Evolutionary conservation across 2,113 vertebrate species (phyloP), one percentile per base, ranked within the genome.

Genomic region (Ornithorhynchus anatinus): DNA sequence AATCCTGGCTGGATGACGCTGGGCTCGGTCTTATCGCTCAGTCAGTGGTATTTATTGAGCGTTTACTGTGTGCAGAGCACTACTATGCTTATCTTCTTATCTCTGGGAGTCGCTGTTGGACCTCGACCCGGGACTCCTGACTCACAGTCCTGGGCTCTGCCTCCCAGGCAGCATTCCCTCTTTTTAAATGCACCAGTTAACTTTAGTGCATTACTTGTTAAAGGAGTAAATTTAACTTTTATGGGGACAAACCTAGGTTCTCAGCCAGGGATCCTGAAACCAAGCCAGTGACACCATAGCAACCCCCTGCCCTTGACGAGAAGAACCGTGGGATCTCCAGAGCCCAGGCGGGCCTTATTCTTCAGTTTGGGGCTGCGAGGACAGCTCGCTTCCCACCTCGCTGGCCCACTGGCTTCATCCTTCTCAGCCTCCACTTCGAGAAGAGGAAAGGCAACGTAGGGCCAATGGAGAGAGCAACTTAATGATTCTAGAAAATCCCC

Each of bases 151-250:
- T n/a, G n/a, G n/a, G n/a, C n/a, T n/a, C n/a, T 36, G 63, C 39
- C 59, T 50, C 25, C 67, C 32, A 7, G 10, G 40, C 8, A 27
- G 42, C 16, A 3, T 20, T n/a, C 40, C 61, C 33, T 20, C 48
- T 59, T 75, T 44, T 43, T 59, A 57, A 72, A 64, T 60, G 75
- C 75, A 82, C 79, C 61, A 43, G 20, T 25, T 58, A 35, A 20
- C 50, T 77, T 82, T 68, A 64, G 75, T 43, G 60, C 58, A 68
- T 40, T 17, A 53, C 73, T 73, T 80, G 60, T 78, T 80, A 80
- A 84, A 82, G 40, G 71, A 78, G 61, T 76, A 78, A 78, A 82
- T 80, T 84, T 80, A 84, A 71, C 60, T 75, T 87, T 84, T 78
- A 76, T 54, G 32, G 47, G 68, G 37, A 64, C 70, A 80, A 60